phyloP scores from a whole-genome alignment of 2,113 vertebrate genomes.

The Elachura formosa region DNA sequence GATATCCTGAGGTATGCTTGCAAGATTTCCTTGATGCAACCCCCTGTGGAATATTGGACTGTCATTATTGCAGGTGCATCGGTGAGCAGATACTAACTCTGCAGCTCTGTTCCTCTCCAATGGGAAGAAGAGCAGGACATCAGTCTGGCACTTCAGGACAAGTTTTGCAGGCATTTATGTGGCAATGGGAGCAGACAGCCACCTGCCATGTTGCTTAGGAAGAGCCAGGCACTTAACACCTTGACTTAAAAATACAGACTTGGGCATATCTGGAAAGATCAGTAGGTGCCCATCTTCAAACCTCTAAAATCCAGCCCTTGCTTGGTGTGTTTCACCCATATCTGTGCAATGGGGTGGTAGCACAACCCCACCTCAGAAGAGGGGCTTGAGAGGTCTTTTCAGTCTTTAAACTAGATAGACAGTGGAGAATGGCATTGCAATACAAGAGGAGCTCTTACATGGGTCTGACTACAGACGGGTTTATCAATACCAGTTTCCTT shows the following conservation, averaged over 20 bases:
- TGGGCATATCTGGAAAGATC: not conserved
- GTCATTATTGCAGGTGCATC: not conserved
- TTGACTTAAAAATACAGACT: not conserved
- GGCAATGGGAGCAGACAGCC: not conserved
- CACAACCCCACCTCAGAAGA: not conserved
- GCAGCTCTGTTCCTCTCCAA: not conserved
- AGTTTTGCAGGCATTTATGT: not conserved
- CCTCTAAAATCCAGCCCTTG: not conserved
- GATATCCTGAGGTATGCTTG: not conserved
- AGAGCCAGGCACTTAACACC: not conserved
- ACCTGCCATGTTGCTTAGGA: not conserved
- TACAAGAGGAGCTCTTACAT: not conserved
- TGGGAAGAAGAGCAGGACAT: not conserved
- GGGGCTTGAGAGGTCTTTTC: not conserved
- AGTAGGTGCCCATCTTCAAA: not conserved
- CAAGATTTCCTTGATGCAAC: not conserved
- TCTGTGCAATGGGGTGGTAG: not conserved
- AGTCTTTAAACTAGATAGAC: not conserved
- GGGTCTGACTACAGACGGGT: not conserved
- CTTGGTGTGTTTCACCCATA: not conserved
- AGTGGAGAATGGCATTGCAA: not conserved
- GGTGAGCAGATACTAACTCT: not conserved
- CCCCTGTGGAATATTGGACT: not conserved
- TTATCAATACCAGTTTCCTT: not conserved
- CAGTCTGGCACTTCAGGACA: not conserved